Conservation (phyloP, 2,797 vertebrate genomes). For the Heliangelus exortis region DNA sequence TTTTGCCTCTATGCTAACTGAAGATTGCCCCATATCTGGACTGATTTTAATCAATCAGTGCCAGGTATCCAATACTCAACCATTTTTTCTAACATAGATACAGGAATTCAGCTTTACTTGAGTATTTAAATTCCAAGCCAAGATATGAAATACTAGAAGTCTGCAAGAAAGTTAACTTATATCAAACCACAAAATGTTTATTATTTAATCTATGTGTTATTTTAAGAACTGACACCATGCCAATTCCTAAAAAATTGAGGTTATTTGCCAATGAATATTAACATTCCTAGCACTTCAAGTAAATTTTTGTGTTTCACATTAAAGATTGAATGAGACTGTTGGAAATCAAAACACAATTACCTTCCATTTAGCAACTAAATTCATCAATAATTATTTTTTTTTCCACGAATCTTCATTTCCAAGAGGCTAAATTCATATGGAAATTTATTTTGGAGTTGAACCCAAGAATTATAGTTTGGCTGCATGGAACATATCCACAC, state of each 20-base stretch:
- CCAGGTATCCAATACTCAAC: background rate
- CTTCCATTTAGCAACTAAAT: background rate
- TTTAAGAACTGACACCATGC: background rate
- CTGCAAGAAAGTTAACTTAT: background rate
- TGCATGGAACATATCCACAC: background rate
- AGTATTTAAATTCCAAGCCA: background rate
- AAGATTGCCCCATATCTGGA: background rate
- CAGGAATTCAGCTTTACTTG: background rate
- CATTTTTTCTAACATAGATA: background rate
- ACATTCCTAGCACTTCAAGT: background rate
- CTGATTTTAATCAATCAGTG: background rate
- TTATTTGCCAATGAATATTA: background rate
- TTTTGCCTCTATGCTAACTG: background rate
- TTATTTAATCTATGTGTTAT: background rate
- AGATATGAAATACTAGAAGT: background rate
- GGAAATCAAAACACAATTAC: background rate
- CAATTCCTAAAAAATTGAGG: background rate
- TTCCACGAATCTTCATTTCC: background rate
- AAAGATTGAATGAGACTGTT: background rate
- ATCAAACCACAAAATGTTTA: background rate
- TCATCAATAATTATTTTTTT: background rate
- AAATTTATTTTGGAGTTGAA: conserved; percentile 42
- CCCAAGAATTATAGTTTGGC: background rate
- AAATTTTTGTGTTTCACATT: background rate
- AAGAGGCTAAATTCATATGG: background rate